Base-by-base conservation (phyloP, 2,797 vertebrate genomes). In the Dicrostonyx torquatus region DNA sequence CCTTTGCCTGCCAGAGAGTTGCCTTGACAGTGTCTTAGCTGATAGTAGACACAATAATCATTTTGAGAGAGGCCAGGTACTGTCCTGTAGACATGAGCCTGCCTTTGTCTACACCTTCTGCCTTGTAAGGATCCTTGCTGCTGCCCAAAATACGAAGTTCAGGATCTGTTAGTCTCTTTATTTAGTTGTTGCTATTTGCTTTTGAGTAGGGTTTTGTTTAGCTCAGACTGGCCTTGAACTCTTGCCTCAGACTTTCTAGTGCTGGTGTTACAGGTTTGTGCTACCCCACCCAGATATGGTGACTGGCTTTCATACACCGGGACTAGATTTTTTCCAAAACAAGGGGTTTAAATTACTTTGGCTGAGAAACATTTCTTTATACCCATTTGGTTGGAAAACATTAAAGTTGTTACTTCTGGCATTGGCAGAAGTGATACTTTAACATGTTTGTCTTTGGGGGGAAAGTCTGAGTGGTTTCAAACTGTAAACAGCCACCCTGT, bases 311-410 rank as follows among this genome's bases (percentile, higher is more conserved):
- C 26, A 80, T 58, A 43, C 26, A 11, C 14, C 34, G 43, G 13
- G 20, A 80, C 55, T 88, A 40, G 20, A 34, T 76, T 48, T 83
- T 83, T 93, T 84, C 48, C 34, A 82, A 68, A 89, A 76, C 12
- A 73, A 50, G 5, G 10, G 26, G 24, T 50, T 94, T 87, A 82
- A 92, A 80, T 72, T 64, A 87, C 18, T 22, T 72, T 48, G 62
- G 17, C 60, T 92, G 64, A 91, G 45, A 95, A 91, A 55, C 24
- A 58, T 89, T n/a, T 73, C 37, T 94, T 45, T 90, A 88, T 85
- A 34, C 13, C 17, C 34, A 73, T 62, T 91, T 58, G 37, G 70
- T 24, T 94, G 50, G 34, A 29, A 87, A 50, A 89, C 93, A 76
- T 80, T 43, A 72, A 91, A 80, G 64, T 14, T 26, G 20, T n/a